phyloP scores from a whole-genome alignment of 2,888 invertebrate species.

The Tenthredo distinguenda region DNA sequence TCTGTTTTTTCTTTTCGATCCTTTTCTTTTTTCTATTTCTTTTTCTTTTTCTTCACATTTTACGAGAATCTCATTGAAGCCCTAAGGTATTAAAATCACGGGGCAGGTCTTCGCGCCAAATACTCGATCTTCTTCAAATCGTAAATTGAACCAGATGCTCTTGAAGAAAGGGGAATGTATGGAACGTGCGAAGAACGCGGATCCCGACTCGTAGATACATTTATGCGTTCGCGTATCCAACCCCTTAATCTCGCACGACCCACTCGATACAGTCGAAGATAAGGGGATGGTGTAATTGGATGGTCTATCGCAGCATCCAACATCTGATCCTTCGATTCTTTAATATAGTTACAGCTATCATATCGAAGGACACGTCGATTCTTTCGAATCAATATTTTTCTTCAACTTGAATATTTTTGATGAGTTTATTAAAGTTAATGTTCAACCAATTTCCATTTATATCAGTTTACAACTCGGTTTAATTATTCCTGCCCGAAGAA shows the following conservation, averaged over 20 bases:
- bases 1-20: slow-evolving; percentile 24
- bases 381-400: background rate
- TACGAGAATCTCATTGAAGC: slow-evolving; percentile 45
- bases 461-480: slow-evolving; percentile 56
- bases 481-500: slow-evolving; percentile 66
- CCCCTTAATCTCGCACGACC: slow-evolving; percentile 25
- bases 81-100: slow-evolving; percentile 41
- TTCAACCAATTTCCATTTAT: slow-evolving; percentile 51
- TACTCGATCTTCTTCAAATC: slow-evolving; percentile 23
- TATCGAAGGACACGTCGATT: background rate
- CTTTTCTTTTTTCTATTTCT: background rate
- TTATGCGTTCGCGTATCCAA: slow-evolving; percentile 16
- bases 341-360: background rate
- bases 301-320: background rate
- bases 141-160: slow-evolving; percentile 31
- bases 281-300: slow-evolving; percentile 30
- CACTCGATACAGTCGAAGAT: slow-evolving; percentile 28
- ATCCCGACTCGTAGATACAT: slow-evolving; percentile 22
- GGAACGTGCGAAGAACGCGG: slow-evolving; percentile 29
- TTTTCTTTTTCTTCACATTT: slow-evolving; percentile 15
- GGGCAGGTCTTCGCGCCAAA: slow-evolving; percentile 33
- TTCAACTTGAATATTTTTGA: background rate
- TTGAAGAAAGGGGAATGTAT: slow-evolving; percentile 11
- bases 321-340: background rate
- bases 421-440: slow-evolving; percentile 33